Base-by-base conservation (phyloP, 2,888 invertebrate genomes). In the Incurvaria masculella region DNA sequence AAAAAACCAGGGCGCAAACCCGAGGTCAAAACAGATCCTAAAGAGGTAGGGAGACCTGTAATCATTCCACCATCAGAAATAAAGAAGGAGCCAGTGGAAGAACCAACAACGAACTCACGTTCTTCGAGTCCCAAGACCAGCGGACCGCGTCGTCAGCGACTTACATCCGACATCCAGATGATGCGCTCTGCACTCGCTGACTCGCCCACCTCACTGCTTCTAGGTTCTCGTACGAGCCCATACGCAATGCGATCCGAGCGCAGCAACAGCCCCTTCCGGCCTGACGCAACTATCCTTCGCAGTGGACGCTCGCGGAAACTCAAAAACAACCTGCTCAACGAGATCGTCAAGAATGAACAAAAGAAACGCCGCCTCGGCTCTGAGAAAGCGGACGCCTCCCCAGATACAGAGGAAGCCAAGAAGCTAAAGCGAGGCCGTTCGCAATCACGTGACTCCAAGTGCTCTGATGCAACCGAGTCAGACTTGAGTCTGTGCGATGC, bases 251-350 rank as follows among this genome's bases (percentile, higher is more conserved):
- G 84, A 50, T 82, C 83, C 10, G 84, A 84, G 56, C 73, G 82
- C 51, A 78, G 79, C 56, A 76, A 75, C 54, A 79, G 79, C 52
- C 79, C 79, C 44, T 72, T 75, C 52, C 57, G 72, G 44, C 65
- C 69, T 47, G 79, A 81, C 53, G 75, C 75, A 21, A 80, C 85
- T 53, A 81, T 82, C 51, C 68, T 86, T 48, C 72, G 87, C 46
- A 87, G 86, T 62, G 86, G 86, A 0, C 86, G 86, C 61, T 81
- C 84, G 42, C 76, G 86, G 48, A 85, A 84, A 65, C 68, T 81
- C 10, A 83, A 82, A 59, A 80, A 71, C 55, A 69, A 76, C 55
- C 68, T 80, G 43, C 61, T 84, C 38, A 74, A 80, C 58, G 83
- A 83, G 55, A 83, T 83, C 51, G 71, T 84, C n/a, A 69, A 72